Evolutionary conservation across 23 tunicate genomes (phyloP).

Genomic region (Oikopleura dioica): DNA sequence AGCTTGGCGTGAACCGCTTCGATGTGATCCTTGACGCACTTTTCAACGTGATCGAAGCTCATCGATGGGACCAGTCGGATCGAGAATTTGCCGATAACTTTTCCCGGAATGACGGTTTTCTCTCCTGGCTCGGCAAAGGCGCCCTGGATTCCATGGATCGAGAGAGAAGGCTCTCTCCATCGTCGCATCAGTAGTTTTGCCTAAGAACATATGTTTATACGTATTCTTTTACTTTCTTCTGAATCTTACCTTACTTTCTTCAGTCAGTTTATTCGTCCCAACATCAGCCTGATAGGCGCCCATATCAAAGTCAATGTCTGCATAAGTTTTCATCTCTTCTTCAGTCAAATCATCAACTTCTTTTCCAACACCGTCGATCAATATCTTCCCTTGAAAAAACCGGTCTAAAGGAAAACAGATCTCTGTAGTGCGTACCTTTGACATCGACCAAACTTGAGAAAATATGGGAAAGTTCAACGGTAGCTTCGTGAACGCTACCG

Average conservation of each 20-base stretch:
- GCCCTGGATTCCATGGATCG: slow-evolving; percentile 11
- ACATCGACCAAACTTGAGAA: not conserved
- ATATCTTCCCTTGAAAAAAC: not conserved
- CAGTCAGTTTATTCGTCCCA: not conserved
- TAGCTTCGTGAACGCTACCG: not conserved
- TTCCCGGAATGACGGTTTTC: slow-evolving; percentile 12
- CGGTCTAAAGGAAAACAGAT: no score
- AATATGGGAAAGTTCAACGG: not conserved
- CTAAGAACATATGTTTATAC: no score
- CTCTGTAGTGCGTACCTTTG: no score
- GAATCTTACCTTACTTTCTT: not conserved
- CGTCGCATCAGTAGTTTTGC: not conserved
- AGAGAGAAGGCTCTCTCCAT: not conserved
- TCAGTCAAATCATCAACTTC: not conserved
- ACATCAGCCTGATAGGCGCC: not conserved
- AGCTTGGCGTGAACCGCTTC: not conserved
- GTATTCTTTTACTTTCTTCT: no score
- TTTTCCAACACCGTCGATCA: not conserved
- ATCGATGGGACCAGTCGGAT: slow-evolving; percentile 10
- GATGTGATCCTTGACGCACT: not conserved
- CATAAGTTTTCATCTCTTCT: not conserved
- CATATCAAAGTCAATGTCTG: not conserved
- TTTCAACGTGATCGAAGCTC: not conserved
- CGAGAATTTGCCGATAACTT: slow-evolving; percentile 3
- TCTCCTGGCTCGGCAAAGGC: slow-evolving; percentile 12